Conservation (phyloP, 2,113 vertebrate genomes). For the Dunckerocampus dactyliophorus region DNA sequence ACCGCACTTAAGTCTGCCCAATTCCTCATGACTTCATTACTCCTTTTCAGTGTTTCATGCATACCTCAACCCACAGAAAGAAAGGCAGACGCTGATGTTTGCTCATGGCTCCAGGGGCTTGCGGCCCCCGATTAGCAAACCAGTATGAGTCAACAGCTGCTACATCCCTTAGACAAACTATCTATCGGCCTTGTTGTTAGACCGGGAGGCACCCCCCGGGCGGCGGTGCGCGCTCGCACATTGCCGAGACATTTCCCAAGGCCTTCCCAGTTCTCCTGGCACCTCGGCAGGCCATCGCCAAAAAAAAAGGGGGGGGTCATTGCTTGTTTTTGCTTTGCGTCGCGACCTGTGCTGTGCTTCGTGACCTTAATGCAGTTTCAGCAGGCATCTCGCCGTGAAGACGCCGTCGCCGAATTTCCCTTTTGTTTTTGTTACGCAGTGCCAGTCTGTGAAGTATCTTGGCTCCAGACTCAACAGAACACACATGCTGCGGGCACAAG, state of each 20-base stretch:
- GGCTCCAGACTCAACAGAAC: conserved; percentile 71
- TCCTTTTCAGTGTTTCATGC: conserved; percentile 31
- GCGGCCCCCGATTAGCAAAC: conserved; percentile 73
- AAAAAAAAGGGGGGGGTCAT: too few species aligned
- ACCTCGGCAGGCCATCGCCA: conserved; percentile 54
- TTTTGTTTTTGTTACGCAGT: conserved; percentile 62
- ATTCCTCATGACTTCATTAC: conserved; percentile 29
- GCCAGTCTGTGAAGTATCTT: conserved; percentile 63
- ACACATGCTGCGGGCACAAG: conserved; percentile 59
- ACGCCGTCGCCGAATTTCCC: conserved; percentile 55
- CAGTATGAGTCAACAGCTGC: conserved; percentile 73
- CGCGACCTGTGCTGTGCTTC: too few species aligned
- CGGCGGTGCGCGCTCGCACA: conserved; percentile 59
- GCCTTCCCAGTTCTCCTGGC: conserved; percentile 63
- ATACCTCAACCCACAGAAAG: conserved; percentile 21
- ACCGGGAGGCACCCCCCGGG: conserved; percentile 47
- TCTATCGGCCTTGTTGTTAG: conserved; percentile 60
- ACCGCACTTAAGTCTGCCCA: conserved; percentile 11
- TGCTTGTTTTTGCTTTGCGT: too few species aligned
- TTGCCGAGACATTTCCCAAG: conserved; percentile 68
- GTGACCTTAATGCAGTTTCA: conserved; percentile 26
- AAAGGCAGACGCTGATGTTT: conserved; percentile 67
- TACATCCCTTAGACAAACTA: conserved; percentile 67
- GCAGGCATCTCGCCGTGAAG: conserved; percentile 34
- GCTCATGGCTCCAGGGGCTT: conserved; percentile 69